Percentiles rank a stretch among this genome's conserved stretches.
phyloP scores from a whole-genome alignment of 2,113 vertebrate genomes.

The Pyrgilauda ruficollis region DNA sequence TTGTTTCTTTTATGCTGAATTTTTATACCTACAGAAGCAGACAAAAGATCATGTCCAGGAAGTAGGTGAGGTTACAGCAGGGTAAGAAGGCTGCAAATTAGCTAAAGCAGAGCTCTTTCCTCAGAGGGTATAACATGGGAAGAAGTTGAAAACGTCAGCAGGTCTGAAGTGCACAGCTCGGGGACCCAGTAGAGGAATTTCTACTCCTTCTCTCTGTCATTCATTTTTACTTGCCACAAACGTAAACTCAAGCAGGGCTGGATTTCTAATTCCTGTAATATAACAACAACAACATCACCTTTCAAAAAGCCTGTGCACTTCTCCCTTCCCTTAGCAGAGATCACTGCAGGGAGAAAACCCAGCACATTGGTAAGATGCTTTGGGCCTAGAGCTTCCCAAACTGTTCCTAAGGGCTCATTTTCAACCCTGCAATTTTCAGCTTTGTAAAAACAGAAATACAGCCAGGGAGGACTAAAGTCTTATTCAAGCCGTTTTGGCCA shows the following conservation, averaged over 20 bases:
- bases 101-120: neutral
- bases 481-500: constrained; percentile 36
- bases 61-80: neutral
- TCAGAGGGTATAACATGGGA: neutral
- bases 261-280: neutral
- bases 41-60: neutral
- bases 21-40: neutral
- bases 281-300: neutral
- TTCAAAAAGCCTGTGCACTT: neutral
- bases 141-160: neutral
- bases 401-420: constrained; percentile 7
- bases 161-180: neutral
- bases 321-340: neutral
- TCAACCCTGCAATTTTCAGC: constrained; percentile 25
- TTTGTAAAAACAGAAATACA: constrained; percentile 38
- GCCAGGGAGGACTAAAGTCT: constrained; percentile 16
- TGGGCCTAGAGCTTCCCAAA: neutral
- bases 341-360: neutral
- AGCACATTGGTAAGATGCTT: neutral
- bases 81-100: neutral
- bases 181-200: neutral
- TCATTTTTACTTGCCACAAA: neutral
- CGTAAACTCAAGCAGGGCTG: neutral
- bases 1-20: neutral
- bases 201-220: neutral